Conservation (phyloP, 2,888 invertebrate genomes). For the Hylaea fasciaria region DNA sequence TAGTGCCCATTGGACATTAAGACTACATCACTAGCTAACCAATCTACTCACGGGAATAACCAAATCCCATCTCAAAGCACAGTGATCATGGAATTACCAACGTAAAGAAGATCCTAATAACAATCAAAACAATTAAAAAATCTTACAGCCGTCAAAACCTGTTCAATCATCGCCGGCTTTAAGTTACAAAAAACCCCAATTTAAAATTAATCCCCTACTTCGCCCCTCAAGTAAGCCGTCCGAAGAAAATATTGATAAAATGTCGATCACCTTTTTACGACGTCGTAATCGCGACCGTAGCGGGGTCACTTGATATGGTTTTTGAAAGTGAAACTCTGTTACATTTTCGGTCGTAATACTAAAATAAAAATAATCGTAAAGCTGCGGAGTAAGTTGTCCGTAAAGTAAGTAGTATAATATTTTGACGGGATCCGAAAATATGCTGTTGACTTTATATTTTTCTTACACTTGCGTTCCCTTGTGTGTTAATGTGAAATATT, state of each 20-base stretch:
- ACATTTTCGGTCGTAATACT: conserved; percentile 73
- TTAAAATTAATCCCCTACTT: conserved; percentile 26
- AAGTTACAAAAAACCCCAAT: conserved; percentile 20
- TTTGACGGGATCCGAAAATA: not conserved
- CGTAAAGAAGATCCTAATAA: too few species aligned
- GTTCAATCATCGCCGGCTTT: conserved; percentile 13
- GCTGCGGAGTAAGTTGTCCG: conserved; percentile 34
- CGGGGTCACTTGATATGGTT: conserved; percentile 68
- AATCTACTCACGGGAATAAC: too few species aligned
- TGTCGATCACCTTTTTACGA: conserved; percentile 70
- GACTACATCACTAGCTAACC: too few species aligned
- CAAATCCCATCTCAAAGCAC: too few species aligned
- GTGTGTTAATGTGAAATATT: too few species aligned
- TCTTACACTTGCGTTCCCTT: not conserved
- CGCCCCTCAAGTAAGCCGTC: conserved; percentile 36
- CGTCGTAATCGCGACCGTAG: conserved; percentile 66
- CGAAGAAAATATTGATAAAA: conserved; percentile 56
- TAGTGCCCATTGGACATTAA: too few species aligned
- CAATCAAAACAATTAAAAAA: conserved; percentile 10
- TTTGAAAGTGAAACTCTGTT: conserved; percentile 51
- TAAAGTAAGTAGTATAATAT: conserved; percentile 21
- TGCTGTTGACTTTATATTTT: not conserved
- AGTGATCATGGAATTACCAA: too few species aligned
- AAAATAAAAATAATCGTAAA: conserved; percentile 76
- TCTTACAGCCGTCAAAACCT: conserved; percentile 7